Evolutionary conservation across 2,888 invertebrate genomes (phyloP), one percentile per base, ranked within the genome.

Genomic region (Cerceris ruficornis): DNA sequence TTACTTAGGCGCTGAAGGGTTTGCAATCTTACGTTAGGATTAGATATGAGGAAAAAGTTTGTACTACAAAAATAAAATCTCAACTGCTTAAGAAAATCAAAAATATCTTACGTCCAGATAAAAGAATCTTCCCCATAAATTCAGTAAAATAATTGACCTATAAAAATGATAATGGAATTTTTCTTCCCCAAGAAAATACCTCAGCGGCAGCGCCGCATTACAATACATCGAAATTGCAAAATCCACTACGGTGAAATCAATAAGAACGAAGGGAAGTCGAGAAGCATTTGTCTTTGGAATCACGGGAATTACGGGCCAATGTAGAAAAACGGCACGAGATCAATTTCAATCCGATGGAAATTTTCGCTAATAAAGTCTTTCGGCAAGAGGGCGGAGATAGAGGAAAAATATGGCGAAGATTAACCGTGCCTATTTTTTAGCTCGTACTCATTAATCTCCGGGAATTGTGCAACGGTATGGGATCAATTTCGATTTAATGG

Each of bases 291-390:
- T 66, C 61, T 61, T 75, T 11, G 59, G 52, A 70, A 64, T 74
- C 52, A 54, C 52, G 5, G 46, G 2, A 28, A 49, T 67, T 71
- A 65, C 54, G 17, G 14, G 60, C 9, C 14, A n/a, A 6, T 14
- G 54, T 60, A 46, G 14, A 39, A 58, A 67, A 67, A 75, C 62
- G 61, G 58, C 52, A 46, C 2, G 41, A 59, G n/a, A 74, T 74
- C 55, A 69, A 59, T 74, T 60, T 59, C 49, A 54, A 74, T 50
- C 59, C 13, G 58, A 58, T 8, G 59, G 39, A 64, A 69, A 59
- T 69, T 75, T 55, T 69, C 60, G 52, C 50, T 76, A 69, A 65
- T 76, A 69, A 64, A 49, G 50, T n/a, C 11, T 50, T n/a, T 14
- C 42, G 39, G 7, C 17, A 17, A 46, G 11, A 41, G 17, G 14